Evolutionary conservation across 2,113 vertebrate species (phyloP).

Genomic region (Ariopsis seemanni): DNA sequence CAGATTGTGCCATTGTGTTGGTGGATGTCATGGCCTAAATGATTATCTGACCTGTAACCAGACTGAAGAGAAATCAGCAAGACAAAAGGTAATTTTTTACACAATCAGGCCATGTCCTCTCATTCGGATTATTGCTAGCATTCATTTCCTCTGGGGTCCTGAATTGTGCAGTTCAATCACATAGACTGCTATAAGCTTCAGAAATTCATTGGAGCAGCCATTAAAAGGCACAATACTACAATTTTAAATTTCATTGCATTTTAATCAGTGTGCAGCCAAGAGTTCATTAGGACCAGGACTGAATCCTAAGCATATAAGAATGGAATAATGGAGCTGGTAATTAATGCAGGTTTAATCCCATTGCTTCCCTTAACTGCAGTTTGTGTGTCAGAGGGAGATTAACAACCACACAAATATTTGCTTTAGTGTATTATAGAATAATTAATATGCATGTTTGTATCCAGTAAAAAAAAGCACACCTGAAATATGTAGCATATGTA

Average conservation of each 20-base stretch:
- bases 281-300: slow-evolving; percentile 42
- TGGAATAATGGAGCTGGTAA: slow-evolving; percentile 40
- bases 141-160: slow-evolving; percentile 11
- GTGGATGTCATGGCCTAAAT: slow-evolving; percentile 3
- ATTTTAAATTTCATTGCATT: slow-evolving; percentile 46
- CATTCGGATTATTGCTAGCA: neutral
- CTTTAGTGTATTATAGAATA: slow-evolving; percentile 28
- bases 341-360: slow-evolving; percentile 48
- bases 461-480: neutral
- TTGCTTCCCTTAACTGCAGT: slow-evolving; percentile 16
- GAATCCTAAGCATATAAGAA: slow-evolving; percentile 39
- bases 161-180: slow-evolving; percentile 23
- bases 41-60: slow-evolving; percentile 22
- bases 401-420: slow-evolving; percentile 30
- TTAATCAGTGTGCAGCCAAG: slow-evolving; percentile 45
- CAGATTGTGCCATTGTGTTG: neutral
- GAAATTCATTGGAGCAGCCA: slow-evolving; percentile 25
- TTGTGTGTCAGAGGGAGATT: slow-evolving; percentile 35
- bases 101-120: slow-evolving; percentile 1
- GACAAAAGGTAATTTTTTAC: slow-evolving; percentile 21
- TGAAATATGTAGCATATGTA: slow-evolving; percentile 1
- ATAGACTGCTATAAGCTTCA: slow-evolving; percentile 23
- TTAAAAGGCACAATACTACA: slow-evolving; percentile 44
- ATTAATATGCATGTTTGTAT: slow-evolving; percentile 30
- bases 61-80: neutral